Evolutionary conservation across 2,888 invertebrate genomes (phyloP), one percentile per base, ranked within the genome.

Genomic region (Periphyllus acericola): DNA sequence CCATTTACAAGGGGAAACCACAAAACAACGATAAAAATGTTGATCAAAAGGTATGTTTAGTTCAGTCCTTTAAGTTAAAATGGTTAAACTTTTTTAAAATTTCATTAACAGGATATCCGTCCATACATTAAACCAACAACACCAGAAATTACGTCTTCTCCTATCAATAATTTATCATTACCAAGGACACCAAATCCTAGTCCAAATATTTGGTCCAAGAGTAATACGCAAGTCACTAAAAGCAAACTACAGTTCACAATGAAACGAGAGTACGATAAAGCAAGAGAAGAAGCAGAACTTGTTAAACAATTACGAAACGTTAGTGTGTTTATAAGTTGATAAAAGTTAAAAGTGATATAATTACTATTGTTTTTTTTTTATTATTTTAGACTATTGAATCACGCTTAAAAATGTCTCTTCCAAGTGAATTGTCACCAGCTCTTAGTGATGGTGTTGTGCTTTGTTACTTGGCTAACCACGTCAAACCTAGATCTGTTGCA

Each of bases 391-490:
- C 96, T 90, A 96, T 98, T 90, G 98, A 98, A 93, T 94, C 94
- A 25, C 94, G 97, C 84, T 93, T 98, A 91, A 98, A 98, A 93
- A 96, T 98, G 95, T 94, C 95, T 5, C 93, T 98, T 88, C 98
- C 98, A 0, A 95, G 95, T 91, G 96, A 97, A 91, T 93, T 98
- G 90, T 95, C 96, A 79, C 94, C 96, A 68, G 96, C 96, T 78
- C 92, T 98, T 90, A 94, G 95, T 52, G 98, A 98, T 92, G 98
- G 98, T 34, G 98, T 98, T 85, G 96, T 98, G 90, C 93, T 98
- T 89, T 98, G 98, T 91, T 98, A 98, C 92, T 93, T 98, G 90
- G 98, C 97, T 85, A 98, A 98, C 92, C 96, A 97, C 92, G 96
- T 98, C 90, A 94, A 96, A 89, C 97, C 98, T 74, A 94, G 97